Conservation (phyloP, 2,113 vertebrate genomes). For the Austrofundulus limnaeus region DNA sequence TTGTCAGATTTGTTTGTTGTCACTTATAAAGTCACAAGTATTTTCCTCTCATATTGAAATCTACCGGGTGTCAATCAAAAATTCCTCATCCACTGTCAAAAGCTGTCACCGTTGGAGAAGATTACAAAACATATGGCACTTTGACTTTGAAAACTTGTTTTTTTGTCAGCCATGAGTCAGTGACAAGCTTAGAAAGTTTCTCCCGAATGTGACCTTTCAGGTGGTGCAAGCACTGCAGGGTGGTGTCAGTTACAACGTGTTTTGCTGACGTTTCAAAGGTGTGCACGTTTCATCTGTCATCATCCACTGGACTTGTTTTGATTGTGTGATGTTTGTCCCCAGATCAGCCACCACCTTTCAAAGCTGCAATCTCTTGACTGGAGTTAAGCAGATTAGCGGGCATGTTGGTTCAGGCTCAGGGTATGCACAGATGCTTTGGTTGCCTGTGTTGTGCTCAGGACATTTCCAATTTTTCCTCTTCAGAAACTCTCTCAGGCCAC, state of each 20-base stretch:
- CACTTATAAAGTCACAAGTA: background rate
- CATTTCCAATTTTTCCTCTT: slow-evolving; percentile 13
- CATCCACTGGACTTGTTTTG: background rate
- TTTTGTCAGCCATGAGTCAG: background rate
- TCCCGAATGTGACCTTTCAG: slow-evolving; percentile 1
- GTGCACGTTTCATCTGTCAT: background rate
- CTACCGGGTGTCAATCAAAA: background rate
- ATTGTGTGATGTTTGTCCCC: background rate
- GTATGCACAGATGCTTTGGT: slow-evolving; percentile 18
- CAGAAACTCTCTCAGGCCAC: background rate
- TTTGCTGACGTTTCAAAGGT: background rate
- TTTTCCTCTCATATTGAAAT: background rate
- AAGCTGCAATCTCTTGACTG: background rate
- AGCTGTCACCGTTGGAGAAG: background rate
- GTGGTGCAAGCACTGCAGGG: background rate
- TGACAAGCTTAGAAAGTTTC: background rate
- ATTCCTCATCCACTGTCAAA: background rate
- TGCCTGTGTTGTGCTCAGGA: background rate
- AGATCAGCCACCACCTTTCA: background rate
- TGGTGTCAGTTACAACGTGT: background rate
- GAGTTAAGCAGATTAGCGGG: slow-evolving; percentile 9
- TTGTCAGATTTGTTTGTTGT: background rate
- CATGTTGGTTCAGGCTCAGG: slow-evolving; percentile 20
- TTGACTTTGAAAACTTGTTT: slow-evolving; percentile 13
- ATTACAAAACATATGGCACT: slow-evolving; percentile 1